Evolutionary conservation across 2,797 vertebrate species (phyloP).

Genomic region (Argya squamiceps): DNA sequence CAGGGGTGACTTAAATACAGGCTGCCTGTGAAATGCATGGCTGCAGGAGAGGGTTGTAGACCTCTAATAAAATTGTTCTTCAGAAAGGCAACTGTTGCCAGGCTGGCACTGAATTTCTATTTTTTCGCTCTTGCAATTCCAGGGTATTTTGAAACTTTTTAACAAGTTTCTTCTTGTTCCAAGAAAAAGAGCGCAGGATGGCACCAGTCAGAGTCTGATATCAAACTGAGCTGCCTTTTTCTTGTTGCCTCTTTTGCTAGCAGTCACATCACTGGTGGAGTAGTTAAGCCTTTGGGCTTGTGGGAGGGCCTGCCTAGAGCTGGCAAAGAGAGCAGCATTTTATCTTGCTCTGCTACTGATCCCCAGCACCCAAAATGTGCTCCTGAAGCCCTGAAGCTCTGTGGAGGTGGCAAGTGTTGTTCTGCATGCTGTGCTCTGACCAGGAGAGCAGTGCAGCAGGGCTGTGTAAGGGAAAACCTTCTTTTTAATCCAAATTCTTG

Average conservation of each 20-base stretch:
- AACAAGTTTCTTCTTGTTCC: conserved; percentile 18
- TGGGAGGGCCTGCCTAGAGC: not conserved
- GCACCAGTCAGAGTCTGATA: not conserved
- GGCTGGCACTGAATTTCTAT: not conserved
- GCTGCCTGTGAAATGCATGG: not conserved
- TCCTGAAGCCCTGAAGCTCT: not conserved
- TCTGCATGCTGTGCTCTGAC: not conserved
- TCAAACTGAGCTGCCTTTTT: not conserved
- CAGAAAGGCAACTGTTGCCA: not conserved
- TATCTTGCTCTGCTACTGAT: not conserved
- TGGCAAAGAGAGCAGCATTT: not conserved
- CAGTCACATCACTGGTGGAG: not conserved
- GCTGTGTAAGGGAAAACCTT: not conserved
- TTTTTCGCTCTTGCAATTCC: not conserved
- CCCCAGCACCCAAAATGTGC: not conserved
- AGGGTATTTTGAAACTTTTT: not conserved
- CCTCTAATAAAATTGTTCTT: not conserved
- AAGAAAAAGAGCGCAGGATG: not conserved
- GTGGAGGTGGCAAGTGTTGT: rapidly evolving
- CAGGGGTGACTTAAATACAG: not conserved
- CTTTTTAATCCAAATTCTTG: not conserved
- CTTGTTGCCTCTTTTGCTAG: not conserved
- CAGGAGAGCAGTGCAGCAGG: not conserved
- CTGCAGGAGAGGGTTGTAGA: not conserved
- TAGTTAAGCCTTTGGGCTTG: not conserved